Base-by-base conservation (phyloP, 2,113 vertebrate genomes). In the Mesoclemmys tuberculata region DNA sequence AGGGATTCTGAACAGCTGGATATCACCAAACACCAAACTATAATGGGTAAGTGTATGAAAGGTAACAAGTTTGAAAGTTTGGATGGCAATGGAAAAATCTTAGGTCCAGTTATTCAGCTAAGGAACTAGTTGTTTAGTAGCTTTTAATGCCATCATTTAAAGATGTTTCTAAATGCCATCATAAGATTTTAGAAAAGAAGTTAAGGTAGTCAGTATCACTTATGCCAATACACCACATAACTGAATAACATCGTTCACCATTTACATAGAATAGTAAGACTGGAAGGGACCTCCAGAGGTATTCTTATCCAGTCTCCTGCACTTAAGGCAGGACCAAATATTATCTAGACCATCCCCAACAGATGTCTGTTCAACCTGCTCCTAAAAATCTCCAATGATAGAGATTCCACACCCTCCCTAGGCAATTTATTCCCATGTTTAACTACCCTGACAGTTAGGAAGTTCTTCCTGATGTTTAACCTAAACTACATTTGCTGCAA, bases 1-100 rank as follows among this genome's bases (percentile, higher is more conserved):
- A 94, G 78, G 56, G 90, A 88, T 90, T 94, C 80, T 90, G n/a
- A 92, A 44, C 83, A 91, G 44, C 48, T 85, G 61, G 24, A 6
- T 89, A 48, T 48, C 46, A 68, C 35, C 71, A 82, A 80, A 93
- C 35, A 35, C 41, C 49, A 51, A 38, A 26, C 61, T 4, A 4
- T 46, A 75, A 13, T 49, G 55, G 46, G 44, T 27, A 83, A 87
- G 82, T 41, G 41, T 87, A 89, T 80, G 18, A 90, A 89, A 93
- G 88, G 88, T 80, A 75, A 75, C 64, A 81, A 4, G 5, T 49
- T 46, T 90, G 9, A 10, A 54, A 68, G 64, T 94, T 90, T 29
- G 16, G 18, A 56, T 55, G 18, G 22, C 71, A 48, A 27, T 80
- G 56, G 22, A 44, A 5, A 79, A 80, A 26, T 41, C 46, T 84